These are phyloP conservation scores for Dendrolimus pini DNA, from an alignment of 2,888 invertebrate species.

Conservation along the genomic window DNA sequence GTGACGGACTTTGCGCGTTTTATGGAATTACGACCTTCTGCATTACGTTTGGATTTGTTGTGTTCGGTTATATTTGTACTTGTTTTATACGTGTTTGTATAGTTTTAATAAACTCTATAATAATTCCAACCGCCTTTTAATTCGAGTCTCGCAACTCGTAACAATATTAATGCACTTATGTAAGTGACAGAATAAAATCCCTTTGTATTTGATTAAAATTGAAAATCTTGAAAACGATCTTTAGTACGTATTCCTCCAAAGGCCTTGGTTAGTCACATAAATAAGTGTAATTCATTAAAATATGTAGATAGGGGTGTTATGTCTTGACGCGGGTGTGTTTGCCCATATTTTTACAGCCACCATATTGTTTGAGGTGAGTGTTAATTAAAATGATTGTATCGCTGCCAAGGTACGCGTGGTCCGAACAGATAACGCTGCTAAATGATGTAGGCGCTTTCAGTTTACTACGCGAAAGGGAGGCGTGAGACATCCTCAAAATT, in stretches of 20 bases:
- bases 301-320: constrained; percentile 10
- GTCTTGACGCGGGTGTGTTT: constrained; percentile 16
- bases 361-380: constrained; percentile 37
- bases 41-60: too few species aligned
- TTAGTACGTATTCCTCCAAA: background rate
- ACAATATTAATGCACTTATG: too few species aligned
- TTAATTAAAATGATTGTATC: constrained; percentile 53
- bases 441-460: constrained; percentile 5
- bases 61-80: too few species aligned
- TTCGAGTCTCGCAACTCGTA: too few species aligned
- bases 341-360: constrained; percentile 36
- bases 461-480: background rate
- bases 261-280: constrained; percentile 4
- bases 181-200: too few species aligned
- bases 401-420: constrained; percentile 44
- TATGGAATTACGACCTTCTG: too few species aligned
- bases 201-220: too few species aligned
- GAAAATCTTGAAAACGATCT: too few species aligned
- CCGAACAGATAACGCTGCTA: constrained; percentile 18
- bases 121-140: too few species aligned
- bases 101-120: too few species aligned
- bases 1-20: too few species aligned
- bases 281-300: constrained; percentile 6
- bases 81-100: too few species aligned
- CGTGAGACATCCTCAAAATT: background rate